Evolutionary conservation across 2,797 vertebrate genomes (phyloP).

Genomic region (Myoxocephalus aenaeus): DNA sequence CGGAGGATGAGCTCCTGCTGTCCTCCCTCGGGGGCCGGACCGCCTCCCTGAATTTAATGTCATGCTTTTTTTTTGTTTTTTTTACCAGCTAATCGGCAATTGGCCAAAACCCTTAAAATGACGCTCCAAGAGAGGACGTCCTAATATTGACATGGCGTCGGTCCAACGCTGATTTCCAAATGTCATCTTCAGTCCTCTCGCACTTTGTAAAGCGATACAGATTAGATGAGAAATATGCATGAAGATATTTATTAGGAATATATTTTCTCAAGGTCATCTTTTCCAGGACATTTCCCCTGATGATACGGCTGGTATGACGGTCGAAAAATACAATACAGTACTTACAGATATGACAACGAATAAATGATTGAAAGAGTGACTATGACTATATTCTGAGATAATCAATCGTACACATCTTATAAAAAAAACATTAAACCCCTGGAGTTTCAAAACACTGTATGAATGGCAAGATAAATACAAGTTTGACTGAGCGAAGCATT

Average conservation of each 20-base stretch:
- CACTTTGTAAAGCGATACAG: background rate
- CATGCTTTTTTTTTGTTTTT: background rate
- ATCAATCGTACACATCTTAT: background rate
- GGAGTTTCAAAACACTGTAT: background rate
- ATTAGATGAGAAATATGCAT: background rate
- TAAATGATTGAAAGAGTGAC: background rate
- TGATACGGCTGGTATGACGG: background rate
- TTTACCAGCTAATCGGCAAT: background rate
- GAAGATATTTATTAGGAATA: too few species aligned
- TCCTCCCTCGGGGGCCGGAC: background rate
- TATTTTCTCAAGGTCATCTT: background rate
- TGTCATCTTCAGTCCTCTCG: background rate
- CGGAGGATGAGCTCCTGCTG: background rate
- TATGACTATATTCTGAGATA: background rate
- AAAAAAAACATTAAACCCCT: background rate
- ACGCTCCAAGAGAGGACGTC: background rate
- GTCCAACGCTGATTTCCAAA: background rate
- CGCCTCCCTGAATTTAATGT: background rate
- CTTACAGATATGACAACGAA: background rate
- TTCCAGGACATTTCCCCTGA: background rate
- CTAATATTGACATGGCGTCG: background rate
- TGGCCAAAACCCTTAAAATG: background rate
- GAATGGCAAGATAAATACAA: background rate
- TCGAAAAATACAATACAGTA: background rate
- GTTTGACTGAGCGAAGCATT: background rate